A percentile compares a stretch with the other conserved stretches of the same genome.
Evolutionary conservation across 2,113 vertebrate species (phyloP).

Genomic region (Alligator sinensis): DNA sequence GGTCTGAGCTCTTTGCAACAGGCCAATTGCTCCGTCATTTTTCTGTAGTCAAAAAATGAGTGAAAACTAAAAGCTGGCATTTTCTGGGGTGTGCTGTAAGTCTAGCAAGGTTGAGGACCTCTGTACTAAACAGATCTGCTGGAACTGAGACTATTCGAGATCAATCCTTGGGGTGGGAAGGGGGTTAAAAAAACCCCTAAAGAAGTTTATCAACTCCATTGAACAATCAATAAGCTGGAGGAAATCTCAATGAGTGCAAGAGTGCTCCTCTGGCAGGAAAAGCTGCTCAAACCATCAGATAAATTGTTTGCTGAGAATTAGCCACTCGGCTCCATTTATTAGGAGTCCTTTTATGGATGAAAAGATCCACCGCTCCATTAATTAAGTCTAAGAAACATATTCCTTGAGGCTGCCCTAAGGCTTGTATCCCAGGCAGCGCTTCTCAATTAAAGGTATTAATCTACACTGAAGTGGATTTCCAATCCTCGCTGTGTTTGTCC

Average conservation of each 20-base stretch:
- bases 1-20: too few relatives aligned
- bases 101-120: too few relatives aligned
- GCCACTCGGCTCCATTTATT: background rate
- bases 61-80: too few relatives aligned
- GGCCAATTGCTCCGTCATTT: too few relatives aligned
- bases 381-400: background rate
- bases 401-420: background rate
- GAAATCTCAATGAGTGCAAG: background rate
- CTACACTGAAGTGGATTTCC: fast-evolving
- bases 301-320: background rate
- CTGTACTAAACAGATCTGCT: background rate
- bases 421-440: fast-evolving
- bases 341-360: background rate
- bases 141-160: background rate
- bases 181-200: background rate
- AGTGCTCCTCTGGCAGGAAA: background rate
- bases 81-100: too few relatives aligned
- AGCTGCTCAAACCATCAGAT: background rate
- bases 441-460: background rate
- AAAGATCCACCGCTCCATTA: background rate
- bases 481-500: background rate
- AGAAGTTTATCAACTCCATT: background rate
- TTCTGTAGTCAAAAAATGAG: too few relatives aligned
- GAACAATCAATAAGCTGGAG: background rate
- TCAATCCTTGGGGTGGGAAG: background rate